Base-by-base conservation (phyloP, 2,888 invertebrate species). In the Nomada ferruginata region DNA sequence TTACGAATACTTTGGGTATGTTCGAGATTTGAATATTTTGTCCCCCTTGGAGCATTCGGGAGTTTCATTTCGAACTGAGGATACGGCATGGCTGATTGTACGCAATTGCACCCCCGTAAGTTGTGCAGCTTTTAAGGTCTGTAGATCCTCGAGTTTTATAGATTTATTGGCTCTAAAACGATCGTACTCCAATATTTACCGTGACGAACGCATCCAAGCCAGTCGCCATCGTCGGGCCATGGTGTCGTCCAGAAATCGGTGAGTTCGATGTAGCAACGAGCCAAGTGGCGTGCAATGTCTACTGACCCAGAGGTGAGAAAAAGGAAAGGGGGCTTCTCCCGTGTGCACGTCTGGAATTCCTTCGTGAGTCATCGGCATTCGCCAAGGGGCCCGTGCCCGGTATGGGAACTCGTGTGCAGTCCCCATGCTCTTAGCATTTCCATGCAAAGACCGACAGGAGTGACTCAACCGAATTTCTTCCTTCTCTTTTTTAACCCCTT, bases 281-380 rank as follows among this genome's bases (percentile, higher is more conserved):
- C 7, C 23, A 42, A 10, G 13, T 42, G n/a, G 23, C 53, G 53
- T 23, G 77, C 60, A 74, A 77, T 75, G 82, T 77, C 82, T 82
- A 82, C 73, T 83, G 86, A 87, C 76, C 83, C 83, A 83, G 75
- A 87, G 83, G 87, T 79, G 81, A 78, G 83, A 85, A 79, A 74
- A 83, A 74, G 76, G 75, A 71, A 59, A 74, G 60, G 63, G 61
- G 64, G 80, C 57, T 26, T 47, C 57, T 18, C 79, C 57, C 66
- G 60, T 23, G 78, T 60, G 72, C 79, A 50, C 80, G 85, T 76
- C 64, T 87, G 79, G 85, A 85, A 87, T 87, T 84, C 79, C 85
- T 82, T 60, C 76, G 76, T 87, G 87, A 87, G 77, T 87, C 87
- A 87, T 74, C 78, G 86, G 72, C 80, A 77, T 86, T 87, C 83